These are phyloP conservation scores for Thripadectes ignobilis DNA, from an alignment of 2,797 vertebrate species.

Conservation along the genomic window DNA sequence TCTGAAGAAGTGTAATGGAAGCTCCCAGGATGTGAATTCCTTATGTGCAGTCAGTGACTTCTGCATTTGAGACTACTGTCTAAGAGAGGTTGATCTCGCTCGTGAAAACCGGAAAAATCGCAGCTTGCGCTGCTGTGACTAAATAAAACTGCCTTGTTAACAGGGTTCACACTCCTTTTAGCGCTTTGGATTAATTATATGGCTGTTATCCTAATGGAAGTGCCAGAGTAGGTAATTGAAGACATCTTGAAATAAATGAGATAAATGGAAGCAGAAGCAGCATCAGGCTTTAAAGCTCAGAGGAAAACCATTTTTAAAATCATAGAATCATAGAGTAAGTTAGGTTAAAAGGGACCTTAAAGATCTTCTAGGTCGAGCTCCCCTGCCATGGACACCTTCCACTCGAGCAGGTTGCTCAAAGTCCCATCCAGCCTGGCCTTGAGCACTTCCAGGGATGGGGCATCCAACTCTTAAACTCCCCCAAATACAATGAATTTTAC, in stretches of 20 bases:
- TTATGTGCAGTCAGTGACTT: neutral
- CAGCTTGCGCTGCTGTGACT: neutral
- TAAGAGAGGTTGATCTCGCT: neutral
- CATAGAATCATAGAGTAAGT: neutral
- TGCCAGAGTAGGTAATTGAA: conserved; percentile 15
- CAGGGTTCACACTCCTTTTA: neutral
- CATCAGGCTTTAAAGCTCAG: neutral
- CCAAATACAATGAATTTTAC: neutral
- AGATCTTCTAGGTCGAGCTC: neutral
- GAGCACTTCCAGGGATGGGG: neutral
- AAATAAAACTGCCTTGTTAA: neutral
- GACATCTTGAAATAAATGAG: conserved; percentile 47
- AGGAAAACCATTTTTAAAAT: neutral
- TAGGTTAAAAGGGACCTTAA: neutral
- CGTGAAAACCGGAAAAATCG: neutral
- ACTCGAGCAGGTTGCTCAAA: neutral
- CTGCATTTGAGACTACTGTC: neutral
- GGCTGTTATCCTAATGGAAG: conserved; percentile 26
- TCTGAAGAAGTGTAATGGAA: neutral
- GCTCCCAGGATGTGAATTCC: neutral
- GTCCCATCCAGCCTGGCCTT: neutral
- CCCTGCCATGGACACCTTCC: neutral
- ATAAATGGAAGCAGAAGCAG: conserved; percentile 1
- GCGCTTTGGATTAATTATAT: conserved; percentile 27
- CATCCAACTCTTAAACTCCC: neutral